phyloP scores from a whole-genome alignment of 1,140 invertebrate species.

The Zaprionus davidi region DNA sequence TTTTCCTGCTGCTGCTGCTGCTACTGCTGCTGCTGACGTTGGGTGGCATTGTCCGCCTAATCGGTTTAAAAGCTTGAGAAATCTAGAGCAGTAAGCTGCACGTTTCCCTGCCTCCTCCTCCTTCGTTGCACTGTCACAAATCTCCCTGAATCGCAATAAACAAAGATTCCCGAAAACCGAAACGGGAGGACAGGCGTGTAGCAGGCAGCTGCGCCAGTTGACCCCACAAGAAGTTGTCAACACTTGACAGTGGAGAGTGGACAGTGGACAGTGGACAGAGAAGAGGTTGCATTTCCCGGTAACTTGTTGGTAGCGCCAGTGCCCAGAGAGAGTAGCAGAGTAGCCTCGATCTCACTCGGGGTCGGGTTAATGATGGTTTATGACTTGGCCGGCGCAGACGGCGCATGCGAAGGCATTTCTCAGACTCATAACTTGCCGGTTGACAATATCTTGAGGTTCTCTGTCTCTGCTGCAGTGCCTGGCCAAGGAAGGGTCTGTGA shows the following conservation, averaged over 20 bases:
- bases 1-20: slow-evolving; percentile 25
- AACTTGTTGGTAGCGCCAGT: slow-evolving; percentile 35
- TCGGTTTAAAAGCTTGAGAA: slow-evolving; percentile 53
- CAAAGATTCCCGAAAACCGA: slow-evolving; percentile 66
- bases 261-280: not conserved
- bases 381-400: slow-evolving; percentile 45
- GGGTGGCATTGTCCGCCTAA: slow-evolving; percentile 42
- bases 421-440: slow-evolving; percentile 67
- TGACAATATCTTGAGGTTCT: slow-evolving; percentile 33
- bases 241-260: slow-evolving; percentile 58
- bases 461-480: not conserved
- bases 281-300: slow-evolving; percentile 32
- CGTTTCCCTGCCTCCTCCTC: slow-evolving; percentile 17
- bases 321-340: slow-evolving; percentile 13
- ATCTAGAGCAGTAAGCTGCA: slow-evolving; percentile 58
- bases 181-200: slow-evolving; percentile 7
- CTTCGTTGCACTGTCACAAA: slow-evolving; percentile 16
- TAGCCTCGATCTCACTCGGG: slow-evolving; percentile 36
- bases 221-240: slow-evolving; percentile 77
- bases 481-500: slow-evolving; percentile 2
- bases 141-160: slow-evolving; percentile 34
- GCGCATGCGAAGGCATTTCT: slow-evolving; percentile 51
- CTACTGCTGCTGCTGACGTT: slow-evolving; percentile 20
- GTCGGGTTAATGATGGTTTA: slow-evolving; percentile 74
- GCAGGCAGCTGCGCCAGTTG: slow-evolving; percentile 44